These are phyloP conservation scores for Epinotia brunnichana DNA, from an alignment of 2,888 invertebrate species.

Conservation along the genomic window DNA sequence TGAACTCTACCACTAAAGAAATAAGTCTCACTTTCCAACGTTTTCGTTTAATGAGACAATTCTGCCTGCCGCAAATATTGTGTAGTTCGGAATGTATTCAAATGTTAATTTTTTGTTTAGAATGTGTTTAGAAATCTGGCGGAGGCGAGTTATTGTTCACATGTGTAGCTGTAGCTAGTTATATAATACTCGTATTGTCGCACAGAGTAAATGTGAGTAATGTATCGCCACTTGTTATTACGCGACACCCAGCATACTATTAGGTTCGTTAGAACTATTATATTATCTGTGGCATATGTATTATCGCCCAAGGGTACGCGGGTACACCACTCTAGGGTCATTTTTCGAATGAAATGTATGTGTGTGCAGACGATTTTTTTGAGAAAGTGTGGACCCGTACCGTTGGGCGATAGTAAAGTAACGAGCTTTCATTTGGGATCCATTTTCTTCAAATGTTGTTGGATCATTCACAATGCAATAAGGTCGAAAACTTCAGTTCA, in stretches of 20 bases:
- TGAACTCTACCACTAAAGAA: background rate
- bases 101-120: slow-evolving; percentile 47
- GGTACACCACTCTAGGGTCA: no score
- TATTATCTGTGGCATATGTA: no score
- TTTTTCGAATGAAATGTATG: no score
- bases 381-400: no score
- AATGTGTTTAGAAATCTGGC: slow-evolving; percentile 45
- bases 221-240: background rate
- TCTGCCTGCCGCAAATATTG: slow-evolving; percentile 39
- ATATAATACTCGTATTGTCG: background rate
- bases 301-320: no score
- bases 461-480: no score
- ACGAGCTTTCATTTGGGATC: no score
- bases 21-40: background rate
- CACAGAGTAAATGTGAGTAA: background rate
- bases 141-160: slow-evolving; percentile 35
- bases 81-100: slow-evolving; percentile 47
- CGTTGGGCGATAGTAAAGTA: no score
- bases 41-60: slow-evolving; percentile 2
- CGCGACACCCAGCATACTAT: background rate
- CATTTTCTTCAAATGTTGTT: no score
- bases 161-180: background rate
- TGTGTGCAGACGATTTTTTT: no score
- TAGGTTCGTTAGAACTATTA: no score
- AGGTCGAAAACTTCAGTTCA: no score